Evolutionary conservation across 1,140 invertebrate species (phyloP), one percentile per base, ranked within the genome.

Genomic region (Euura lappo): DNA sequence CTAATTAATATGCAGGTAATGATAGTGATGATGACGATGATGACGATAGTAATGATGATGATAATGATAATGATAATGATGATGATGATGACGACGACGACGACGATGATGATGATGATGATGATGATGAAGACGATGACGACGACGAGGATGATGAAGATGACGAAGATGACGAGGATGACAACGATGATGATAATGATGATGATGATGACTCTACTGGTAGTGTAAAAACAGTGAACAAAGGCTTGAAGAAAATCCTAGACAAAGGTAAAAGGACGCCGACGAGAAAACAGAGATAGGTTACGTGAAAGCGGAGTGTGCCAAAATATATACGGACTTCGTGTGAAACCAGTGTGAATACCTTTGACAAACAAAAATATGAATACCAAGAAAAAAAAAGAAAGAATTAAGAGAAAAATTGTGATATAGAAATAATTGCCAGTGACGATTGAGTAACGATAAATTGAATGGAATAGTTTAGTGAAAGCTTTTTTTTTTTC

Each of bases 1-100:
- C 69, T 82, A 76, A 75, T 79, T 79, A 78, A 75, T 75, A 87
- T 65, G 84, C 88, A 78, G 87, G 89, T 75, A 86, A 89, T 72
- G 86, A 90, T 73, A 87, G 90, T 73, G 88, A 90, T 76, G 86
- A 89, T 78, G 86, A 90, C 69, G 85, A 90, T 68, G 85, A 90
- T 71, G 83, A 89, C 74, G 84, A 89, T 71, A 86, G 85, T 65
- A 83, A 89, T 65, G 85, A 89, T 70, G 81, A 88, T 28, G 84
- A 90, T 73, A 82, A 89, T 71, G 84, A 89, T 51, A 81, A 89
- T 4, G 81, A 90, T 44, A 80, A 89, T 72, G 83, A 88, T 46
- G 82, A 89, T 71, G 88, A 89, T 82, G 83, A 88, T 64, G 86
- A 88, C 69, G 84, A 89, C 6, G 83, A 88, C 2, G 83, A 89